Base-by-base conservation (phyloP, 2,888 invertebrate species). In the Drosophila mulleri region DNA sequence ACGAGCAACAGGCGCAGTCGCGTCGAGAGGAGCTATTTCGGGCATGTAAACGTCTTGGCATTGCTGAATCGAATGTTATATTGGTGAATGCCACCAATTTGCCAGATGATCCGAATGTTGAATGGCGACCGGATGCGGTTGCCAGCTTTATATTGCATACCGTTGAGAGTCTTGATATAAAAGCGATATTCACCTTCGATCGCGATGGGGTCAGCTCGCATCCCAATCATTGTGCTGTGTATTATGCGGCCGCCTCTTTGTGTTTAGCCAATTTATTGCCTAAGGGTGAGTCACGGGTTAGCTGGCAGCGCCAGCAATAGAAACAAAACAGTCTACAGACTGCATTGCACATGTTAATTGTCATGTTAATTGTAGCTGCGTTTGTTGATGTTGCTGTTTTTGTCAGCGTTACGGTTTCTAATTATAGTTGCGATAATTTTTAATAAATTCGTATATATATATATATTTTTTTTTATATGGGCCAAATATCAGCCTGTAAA, bases 111-210 rank as follows among this genome's bases (percentile, higher is more conserved):
- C 96, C 96, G 39, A 94, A 94, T 78, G 93, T 94, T n/a, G 94
- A 95, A 68, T 98, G 98, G 98, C 95, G 95, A 62, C 93, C 94
- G 67, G 95, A 95, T 83, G 91, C 94, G 18, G 94, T 96, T 54
- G 94, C 95, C 29, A 94, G 94, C 61, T 93, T 95, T 75, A 94
- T 97, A 80, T 91, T 95, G 62, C 94, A 95, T 74, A 94, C 96
- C 67, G 93, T 98, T 44, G 96, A 96, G 92, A 94, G 95, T 66
- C 94, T 96, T 85, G 95, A 95, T 86, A 96, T 98, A 89, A 96
- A 97, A 90, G 96, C 96, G 2, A 94, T 99, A 60, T 95, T 99
- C 62, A 98, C 99, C 18, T 99, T 99, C 94, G 99, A 99, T 93
- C 95, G 96, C 89, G 94, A 96, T 91, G 99, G 99, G 58, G 96